Conservation (phyloP, 92 coral and sea anemone genomes). For the Palythoa caribaeorum region DNA sequence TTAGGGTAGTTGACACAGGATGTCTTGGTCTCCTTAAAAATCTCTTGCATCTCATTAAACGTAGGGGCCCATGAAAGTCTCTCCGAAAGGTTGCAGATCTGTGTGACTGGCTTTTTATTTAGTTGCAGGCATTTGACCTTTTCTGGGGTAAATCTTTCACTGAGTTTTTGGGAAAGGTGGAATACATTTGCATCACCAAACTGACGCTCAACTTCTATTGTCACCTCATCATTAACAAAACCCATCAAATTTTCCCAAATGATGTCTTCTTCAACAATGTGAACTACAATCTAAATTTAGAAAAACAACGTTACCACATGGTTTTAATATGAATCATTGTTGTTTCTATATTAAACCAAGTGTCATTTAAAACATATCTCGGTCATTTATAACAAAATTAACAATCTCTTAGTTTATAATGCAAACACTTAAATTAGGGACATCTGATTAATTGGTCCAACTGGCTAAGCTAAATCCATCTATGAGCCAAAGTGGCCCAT, state of each 20-base stretch:
- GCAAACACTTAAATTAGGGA: no score
- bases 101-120: background rate
- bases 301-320: background rate
- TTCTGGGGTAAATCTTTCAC: background rate
- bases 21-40: background rate
- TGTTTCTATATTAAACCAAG: no score
- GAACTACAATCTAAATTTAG: slow-evolving; percentile 3
- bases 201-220: slow-evolving; percentile 37
- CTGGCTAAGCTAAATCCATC: no score
- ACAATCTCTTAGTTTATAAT: no score
- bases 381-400: no score
- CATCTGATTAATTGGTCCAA: no score
- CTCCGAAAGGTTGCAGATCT: slow-evolving; percentile 24
- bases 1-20: background rate
- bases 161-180: slow-evolving; percentile 39
- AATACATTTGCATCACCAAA: slow-evolving; percentile 42
- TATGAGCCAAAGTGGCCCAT: no score
- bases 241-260: slow-evolving; percentile 27
- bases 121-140: background rate
- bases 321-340: no score
- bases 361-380: no score
- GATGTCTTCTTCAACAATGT: slow-evolving; percentile 5
- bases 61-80: slow-evolving; percentile 32
- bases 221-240: slow-evolving; percentile 23
- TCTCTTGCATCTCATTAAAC: slow-evolving; percentile 24